These are phyloP conservation scores for Antheraea pernyi DNA, from an alignment of 1,140 invertebrate genomes.

Conservation along the genomic window DNA sequence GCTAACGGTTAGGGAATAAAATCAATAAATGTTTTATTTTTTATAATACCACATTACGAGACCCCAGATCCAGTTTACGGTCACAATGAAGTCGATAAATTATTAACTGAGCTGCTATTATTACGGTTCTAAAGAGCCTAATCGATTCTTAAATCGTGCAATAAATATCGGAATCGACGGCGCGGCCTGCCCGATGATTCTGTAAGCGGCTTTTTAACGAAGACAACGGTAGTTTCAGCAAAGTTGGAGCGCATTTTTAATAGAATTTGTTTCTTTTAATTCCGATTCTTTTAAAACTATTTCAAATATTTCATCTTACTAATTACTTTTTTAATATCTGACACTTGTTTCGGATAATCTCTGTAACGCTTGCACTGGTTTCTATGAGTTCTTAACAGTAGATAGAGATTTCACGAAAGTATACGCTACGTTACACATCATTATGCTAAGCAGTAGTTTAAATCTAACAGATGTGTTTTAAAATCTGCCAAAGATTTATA, in stretches of 20 bases:
- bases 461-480: no score
- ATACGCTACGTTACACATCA: no score
- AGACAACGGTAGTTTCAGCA: neutral
- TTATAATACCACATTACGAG: neutral
- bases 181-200: neutral
- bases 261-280: neutral
- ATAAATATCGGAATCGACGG: slow-evolving; percentile 7
- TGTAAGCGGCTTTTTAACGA: neutral
- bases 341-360: no score
- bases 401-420: no score
- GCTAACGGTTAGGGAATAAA: neutral
- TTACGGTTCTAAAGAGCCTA: slow-evolving; percentile 2
- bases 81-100: slow-evolving; percentile 9
- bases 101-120: slow-evolving; percentile 6
- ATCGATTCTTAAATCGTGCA: slow-evolving; percentile 12
- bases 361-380: no score
- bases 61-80: neutral
- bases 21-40: neutral
- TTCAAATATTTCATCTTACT: no score
- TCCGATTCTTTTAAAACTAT: no score
- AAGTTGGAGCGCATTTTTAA: neutral
- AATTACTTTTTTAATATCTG: no score
- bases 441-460: no score
- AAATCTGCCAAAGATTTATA: no score
- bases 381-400: no score